Conservation (phyloP, 2,888 invertebrate species). For the Mantis religiosa region DNA sequence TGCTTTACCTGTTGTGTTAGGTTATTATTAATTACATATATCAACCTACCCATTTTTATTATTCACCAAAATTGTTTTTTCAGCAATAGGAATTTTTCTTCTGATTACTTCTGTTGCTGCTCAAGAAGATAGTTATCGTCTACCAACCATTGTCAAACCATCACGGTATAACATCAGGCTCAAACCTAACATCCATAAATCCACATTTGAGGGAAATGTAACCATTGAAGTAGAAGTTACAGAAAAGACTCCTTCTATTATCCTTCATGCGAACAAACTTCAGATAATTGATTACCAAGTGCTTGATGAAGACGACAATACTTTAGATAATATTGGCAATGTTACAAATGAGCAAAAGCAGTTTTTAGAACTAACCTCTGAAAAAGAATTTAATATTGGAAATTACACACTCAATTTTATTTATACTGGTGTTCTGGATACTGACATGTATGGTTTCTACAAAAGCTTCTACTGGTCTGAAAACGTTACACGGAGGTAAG, state of each 20-base stretch:
- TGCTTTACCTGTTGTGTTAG: too few species aligned
- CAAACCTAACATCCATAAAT: background rate
- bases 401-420: conserved; percentile 49
- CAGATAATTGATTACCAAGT: conserved; percentile 36
- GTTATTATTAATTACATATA: too few species aligned
- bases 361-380: background rate
- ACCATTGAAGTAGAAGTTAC: conserved; percentile 44
- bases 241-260: conserved; percentile 40
- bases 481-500: conserved; percentile 51
- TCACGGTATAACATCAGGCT: background rate
- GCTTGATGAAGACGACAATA: background rate
- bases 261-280: conserved; percentile 51
- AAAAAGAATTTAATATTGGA: background rate
- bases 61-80: background rate
- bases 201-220: conserved; percentile 37
- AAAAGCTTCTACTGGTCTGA: conserved; percentile 53
- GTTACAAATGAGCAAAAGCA: background rate
- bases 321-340: background rate
- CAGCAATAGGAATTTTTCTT: background rate
- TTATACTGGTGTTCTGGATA: conserved; percentile 54
- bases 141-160: background rate
- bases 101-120: background rate
- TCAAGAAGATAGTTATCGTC: background rate
- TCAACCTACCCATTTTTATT: background rate
- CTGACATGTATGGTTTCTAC: conserved; percentile 58